phyloP scores from a whole-genome alignment of 2,888 invertebrate genomes.

The Troides helena region DNA sequence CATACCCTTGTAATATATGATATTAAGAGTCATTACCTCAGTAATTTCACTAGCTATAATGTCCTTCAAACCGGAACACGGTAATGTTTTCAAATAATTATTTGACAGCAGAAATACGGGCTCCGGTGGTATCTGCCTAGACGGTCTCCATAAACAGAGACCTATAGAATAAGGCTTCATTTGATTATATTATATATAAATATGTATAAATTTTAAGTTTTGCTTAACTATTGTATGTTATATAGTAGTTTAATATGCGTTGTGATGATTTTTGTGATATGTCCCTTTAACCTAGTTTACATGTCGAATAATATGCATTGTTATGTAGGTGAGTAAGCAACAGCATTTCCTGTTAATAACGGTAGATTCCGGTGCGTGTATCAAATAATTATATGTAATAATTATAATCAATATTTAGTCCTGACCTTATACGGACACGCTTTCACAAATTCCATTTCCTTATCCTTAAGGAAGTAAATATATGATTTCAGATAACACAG shows the following conservation, averaged over 20 bases:
- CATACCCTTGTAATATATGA: too few species aligned
- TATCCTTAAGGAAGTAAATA: neutral
- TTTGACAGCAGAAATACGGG: too few species aligned
- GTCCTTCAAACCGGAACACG: too few species aligned
- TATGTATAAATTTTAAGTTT: too few species aligned
- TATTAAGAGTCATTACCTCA: too few species aligned
- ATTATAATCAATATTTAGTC: constrained; percentile 19
- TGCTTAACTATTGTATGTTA: too few species aligned
- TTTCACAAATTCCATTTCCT: constrained; percentile 5
- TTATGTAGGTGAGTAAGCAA: constrained; percentile 15
- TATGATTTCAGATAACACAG: neutral
- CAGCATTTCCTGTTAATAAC: constrained; percentile 15
- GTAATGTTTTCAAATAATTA: too few species aligned
- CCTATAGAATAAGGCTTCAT: too few species aligned
- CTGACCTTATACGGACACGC: constrained; percentile 3
- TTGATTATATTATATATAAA: too few species aligned
- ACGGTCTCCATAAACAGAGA: too few species aligned
- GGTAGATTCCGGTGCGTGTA: constrained; percentile 25
- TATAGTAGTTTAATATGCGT: neutral
- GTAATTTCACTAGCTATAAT: too few species aligned
- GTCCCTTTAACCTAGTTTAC: constrained; percentile 5
- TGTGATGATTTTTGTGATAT: neutral
- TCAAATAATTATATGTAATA: constrained; percentile 24
- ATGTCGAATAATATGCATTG: neutral
- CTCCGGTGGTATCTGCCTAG: too few species aligned